These are phyloP conservation scores for Acanthis flammea DNA, from an alignment of 2,797 vertebrate genomes.

Conservation along the genomic window DNA sequence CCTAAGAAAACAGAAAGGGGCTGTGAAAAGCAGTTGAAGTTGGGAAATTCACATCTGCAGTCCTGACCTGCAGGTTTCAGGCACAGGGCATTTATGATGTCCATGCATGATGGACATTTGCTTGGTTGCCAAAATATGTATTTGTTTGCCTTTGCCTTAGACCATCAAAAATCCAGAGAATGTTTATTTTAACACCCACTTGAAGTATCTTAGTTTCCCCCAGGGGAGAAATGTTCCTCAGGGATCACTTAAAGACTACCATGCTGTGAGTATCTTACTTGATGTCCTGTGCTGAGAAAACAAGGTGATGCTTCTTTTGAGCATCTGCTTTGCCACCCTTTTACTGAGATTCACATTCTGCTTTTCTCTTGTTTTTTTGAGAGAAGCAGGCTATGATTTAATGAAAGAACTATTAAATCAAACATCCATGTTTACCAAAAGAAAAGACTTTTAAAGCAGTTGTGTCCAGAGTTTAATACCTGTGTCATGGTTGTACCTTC, in stretches of 20 bases:
- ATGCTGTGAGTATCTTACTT: background rate
- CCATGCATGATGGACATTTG: fast-evolving
- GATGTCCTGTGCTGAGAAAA: background rate
- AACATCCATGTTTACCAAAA: background rate
- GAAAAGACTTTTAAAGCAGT: background rate
- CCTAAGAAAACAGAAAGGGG: background rate
- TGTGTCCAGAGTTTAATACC: background rate
- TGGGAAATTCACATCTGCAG: background rate
- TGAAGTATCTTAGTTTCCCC: background rate
- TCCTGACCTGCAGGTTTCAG: background rate
- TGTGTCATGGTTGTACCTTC: background rate
- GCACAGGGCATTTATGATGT: background rate
- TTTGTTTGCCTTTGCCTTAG: background rate
- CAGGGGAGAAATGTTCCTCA: background rate
- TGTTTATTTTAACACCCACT: background rate
- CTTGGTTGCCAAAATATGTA: background rate
- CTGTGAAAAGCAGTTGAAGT: background rate
- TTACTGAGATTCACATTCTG: background rate
- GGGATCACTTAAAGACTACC: background rate
- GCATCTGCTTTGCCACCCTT: background rate
- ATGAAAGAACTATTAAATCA: background rate
- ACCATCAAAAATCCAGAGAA: background rate
- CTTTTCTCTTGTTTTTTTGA: background rate
- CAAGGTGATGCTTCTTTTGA: background rate
- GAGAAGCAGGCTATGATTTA: background rate